Evolutionary conservation across 2,888 invertebrate species (phyloP).

Genomic region (Trachelus stipa): DNA sequence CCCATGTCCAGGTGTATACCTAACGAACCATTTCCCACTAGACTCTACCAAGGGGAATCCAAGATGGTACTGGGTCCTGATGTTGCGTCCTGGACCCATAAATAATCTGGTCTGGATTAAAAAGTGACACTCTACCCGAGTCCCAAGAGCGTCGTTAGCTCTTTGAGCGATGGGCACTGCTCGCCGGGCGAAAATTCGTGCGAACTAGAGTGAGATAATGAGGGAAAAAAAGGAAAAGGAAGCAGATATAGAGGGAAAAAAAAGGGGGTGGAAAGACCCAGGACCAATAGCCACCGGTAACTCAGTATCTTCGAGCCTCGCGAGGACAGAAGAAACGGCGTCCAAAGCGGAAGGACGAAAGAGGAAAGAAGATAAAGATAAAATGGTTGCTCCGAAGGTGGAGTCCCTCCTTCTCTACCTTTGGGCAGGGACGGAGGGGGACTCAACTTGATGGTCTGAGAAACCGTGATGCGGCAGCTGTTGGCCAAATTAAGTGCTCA

Average conservation of each 20-base stretch:
- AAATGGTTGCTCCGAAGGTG: conserved; percentile 23
- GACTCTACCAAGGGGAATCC: too few species aligned
- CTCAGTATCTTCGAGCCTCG: conserved; percentile 11
- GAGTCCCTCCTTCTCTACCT: neutral
- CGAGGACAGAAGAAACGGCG: conserved; percentile 6
- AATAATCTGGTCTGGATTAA: conserved; percentile 60
- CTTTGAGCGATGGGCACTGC: conserved; percentile 24
- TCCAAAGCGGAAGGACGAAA: conserved; percentile 4
- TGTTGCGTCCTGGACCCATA: conserved; percentile 46
- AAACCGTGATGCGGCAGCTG: conserved; percentile 59
- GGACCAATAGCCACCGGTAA: conserved; percentile 13
- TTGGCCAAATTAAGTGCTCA: conserved; percentile 67
- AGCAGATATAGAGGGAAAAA: conserved; percentile 9
- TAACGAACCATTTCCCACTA: too few species aligned
- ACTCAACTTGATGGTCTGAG: conserved; percentile 18
- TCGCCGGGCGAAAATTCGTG: conserved; percentile 5
- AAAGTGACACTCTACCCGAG: conserved; percentile 23
- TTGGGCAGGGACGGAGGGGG: conserved; percentile 27
- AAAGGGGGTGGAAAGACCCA: conserved; percentile 14
- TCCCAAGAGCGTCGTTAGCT: conserved; percentile 20
- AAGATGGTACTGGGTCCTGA: too few species aligned
- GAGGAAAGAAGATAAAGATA: conserved; percentile 33
- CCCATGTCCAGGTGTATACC: neutral
- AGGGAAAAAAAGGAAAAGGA: neutral
- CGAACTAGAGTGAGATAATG: neutral